Conservation (phyloP, 1,140 invertebrate genomes). For the Onthophagus taurus region DNA sequence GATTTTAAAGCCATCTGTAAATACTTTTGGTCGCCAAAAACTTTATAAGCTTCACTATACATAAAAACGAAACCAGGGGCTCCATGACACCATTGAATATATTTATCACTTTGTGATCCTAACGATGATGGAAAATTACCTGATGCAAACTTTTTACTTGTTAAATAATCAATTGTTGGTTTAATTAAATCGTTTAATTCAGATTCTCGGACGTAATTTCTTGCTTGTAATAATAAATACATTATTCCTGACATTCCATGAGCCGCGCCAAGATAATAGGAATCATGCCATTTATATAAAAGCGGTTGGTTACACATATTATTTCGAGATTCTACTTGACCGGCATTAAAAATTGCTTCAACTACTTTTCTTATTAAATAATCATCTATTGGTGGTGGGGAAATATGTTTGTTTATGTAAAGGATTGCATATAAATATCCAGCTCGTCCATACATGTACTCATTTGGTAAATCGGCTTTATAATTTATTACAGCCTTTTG, state of each 20-base stretch:
- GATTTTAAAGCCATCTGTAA: slow-evolving; percentile 59
- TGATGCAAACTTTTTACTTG: slow-evolving; percentile 51
- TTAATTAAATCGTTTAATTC: slow-evolving; percentile 45
- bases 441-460: slow-evolving; percentile 73
- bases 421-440: slow-evolving; percentile 76
- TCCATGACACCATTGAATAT: slow-evolving; percentile 95
- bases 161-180: slow-evolving; percentile 58
- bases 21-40: slow-evolving; percentile 66
- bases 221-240: slow-evolving; percentile 68
- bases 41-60: slow-evolving; percentile 66
- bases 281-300: slow-evolving; percentile 82
- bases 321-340: slow-evolving; percentile 45
- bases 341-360: slow-evolving; percentile 53
- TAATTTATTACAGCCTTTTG: slow-evolving; percentile 42
- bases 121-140: slow-evolving; percentile 83
- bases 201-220: slow-evolving; percentile 36
- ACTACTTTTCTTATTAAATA: slow-evolving; percentile 45
- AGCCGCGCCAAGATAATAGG: slow-evolving; percentile 77
- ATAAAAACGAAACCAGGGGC: slow-evolving; percentile 78
- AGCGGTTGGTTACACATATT: slow-evolving; percentile 50
- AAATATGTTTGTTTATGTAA: slow-evolving; percentile 55
- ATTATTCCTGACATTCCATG: slow-evolving; percentile 82
- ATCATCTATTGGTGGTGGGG: slow-evolving; percentile 38
- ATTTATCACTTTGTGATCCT: slow-evolving; percentile 57
- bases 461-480: slow-evolving; percentile 56